Percentiles rank a stretch among this genome's conserved stretches.
Conservation (phyloP, 2,888 invertebrate genomes). For the Caradrina kadenii region DNA sequence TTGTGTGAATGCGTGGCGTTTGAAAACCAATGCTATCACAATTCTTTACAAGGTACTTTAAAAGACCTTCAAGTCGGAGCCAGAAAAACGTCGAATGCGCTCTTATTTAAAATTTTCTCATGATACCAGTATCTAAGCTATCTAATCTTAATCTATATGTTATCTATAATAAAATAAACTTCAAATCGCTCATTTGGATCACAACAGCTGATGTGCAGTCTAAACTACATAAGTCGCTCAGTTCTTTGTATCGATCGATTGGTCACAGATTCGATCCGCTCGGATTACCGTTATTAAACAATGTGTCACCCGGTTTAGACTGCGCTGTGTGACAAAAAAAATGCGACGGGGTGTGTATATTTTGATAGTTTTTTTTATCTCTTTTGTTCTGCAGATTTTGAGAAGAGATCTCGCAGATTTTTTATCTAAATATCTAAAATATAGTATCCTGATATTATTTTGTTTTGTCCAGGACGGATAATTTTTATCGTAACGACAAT, state of each 20-base stretch:
- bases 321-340: conserved; percentile 33
- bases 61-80: neutral
- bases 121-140: neutral
- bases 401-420: neutral
- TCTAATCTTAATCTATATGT: neutral
- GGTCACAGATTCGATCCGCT: conserved; percentile 63
- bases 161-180: neutral
- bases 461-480: no score
- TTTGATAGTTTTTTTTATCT: conserved; percentile 1
- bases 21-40: no score
- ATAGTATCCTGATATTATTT: no score
- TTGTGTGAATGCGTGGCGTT: no score
- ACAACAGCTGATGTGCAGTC: conserved; percentile 56
- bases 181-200: conserved; percentile 45
- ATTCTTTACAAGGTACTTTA: neutral
- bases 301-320: conserved; percentile 55
- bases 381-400: conserved; percentile 11
- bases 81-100: neutral
- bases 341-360: conserved; percentile 6
- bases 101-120: neutral
- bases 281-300: conserved; percentile 59
- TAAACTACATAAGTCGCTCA: conserved; percentile 66
- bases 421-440: neutral
- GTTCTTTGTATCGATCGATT: conserved; percentile 65
- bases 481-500: no score